Percentiles rank a stretch among this genome's conserved stretches.
Evolutionary conservation across 1,140 invertebrate genomes (phyloP).

Genomic region (Mercenaria mercenaria): DNA sequence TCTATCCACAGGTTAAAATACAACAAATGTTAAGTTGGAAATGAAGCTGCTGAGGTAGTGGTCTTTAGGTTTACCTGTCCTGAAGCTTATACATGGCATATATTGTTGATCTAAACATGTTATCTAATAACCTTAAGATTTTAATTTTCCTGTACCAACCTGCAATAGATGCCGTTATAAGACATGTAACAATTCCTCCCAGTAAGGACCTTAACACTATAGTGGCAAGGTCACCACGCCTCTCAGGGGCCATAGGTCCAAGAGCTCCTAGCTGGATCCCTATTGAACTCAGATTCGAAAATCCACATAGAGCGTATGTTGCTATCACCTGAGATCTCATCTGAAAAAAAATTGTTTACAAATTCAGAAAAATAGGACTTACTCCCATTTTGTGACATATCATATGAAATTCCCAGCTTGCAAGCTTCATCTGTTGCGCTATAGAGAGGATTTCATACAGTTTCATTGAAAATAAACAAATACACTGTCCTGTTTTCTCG

Average conservation of each 20-base stretch:
- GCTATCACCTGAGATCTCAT: slow-evolving; percentile 92
- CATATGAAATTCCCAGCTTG: too few relatives aligned
- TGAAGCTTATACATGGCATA: neutral
- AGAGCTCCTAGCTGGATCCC: slow-evolving; percentile 95
- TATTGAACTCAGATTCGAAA: slow-evolving; percentile 96
- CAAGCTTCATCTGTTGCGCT: too few relatives aligned
- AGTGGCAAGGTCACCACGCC: slow-evolving; percentile 88
- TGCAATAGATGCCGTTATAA: slow-evolving; percentile 97
- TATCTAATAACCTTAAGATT: too few relatives aligned
- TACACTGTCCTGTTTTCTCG: too few relatives aligned
- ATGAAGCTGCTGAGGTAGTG: neutral
- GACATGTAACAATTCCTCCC: slow-evolving; percentile 94
- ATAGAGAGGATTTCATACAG: too few relatives aligned
- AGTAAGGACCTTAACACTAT: slow-evolving; percentile 94
- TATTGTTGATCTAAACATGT: neutral
- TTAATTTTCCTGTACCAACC: slow-evolving; percentile 87
- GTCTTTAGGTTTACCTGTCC: neutral
- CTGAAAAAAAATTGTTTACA: slow-evolving; percentile 84
- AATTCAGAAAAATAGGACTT: neutral
- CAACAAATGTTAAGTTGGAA: too few relatives aligned
- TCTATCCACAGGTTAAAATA: too few relatives aligned
- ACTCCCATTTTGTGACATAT: too few relatives aligned
- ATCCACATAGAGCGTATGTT: slow-evolving; percentile 98
- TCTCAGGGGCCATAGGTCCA: slow-evolving; percentile 92
- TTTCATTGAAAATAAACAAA: too few relatives aligned